Conservation (phyloP, 1,140 invertebrate species). For the Musca vetustissima region DNA sequence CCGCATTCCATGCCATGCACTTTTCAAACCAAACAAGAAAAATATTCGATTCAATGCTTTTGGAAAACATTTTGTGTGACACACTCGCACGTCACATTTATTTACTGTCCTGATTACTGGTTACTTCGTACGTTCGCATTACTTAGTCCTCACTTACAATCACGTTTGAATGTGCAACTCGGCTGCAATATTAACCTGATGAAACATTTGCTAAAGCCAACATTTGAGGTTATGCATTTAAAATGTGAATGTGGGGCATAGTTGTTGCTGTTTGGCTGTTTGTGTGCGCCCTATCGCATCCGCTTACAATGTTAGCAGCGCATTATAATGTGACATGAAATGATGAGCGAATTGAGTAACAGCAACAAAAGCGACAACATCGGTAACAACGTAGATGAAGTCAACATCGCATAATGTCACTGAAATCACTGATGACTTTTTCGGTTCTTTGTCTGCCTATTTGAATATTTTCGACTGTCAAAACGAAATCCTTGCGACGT, state of each 20-base stretch:
- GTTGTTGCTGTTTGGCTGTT: not conserved
- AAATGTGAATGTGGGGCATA: not conserved
- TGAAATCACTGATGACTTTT: not conserved
- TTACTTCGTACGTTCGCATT: too few relatives aligned
- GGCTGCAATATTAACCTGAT: slow-evolving; percentile 10
- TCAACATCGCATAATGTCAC: not conserved
- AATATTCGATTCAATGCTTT: too few relatives aligned
- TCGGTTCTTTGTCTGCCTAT: not conserved
- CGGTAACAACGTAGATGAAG: not conserved
- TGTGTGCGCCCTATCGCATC: not conserved
- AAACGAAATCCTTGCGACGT: too few relatives aligned
- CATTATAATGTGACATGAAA: slow-evolving; percentile 5
- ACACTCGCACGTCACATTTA: too few relatives aligned
- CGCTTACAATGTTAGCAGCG: too few relatives aligned
- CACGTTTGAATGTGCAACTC: not conserved
- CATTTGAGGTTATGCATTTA: slow-evolving; percentile 17
- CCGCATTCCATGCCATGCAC: too few relatives aligned
- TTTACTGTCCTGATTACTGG: too few relatives aligned
- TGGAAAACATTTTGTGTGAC: too few relatives aligned
- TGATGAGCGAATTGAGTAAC: slow-evolving; percentile 13
- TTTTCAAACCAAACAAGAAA: too few relatives aligned
- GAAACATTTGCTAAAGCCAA: slow-evolving; percentile 21
- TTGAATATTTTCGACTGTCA: slow-evolving; percentile 1
- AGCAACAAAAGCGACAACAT: too few relatives aligned
- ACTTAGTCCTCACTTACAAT: too few relatives aligned